Evolutionary conservation across 2,113 vertebrate genomes (phyloP).

Genomic region (Bungarus multicinctus): DNA sequence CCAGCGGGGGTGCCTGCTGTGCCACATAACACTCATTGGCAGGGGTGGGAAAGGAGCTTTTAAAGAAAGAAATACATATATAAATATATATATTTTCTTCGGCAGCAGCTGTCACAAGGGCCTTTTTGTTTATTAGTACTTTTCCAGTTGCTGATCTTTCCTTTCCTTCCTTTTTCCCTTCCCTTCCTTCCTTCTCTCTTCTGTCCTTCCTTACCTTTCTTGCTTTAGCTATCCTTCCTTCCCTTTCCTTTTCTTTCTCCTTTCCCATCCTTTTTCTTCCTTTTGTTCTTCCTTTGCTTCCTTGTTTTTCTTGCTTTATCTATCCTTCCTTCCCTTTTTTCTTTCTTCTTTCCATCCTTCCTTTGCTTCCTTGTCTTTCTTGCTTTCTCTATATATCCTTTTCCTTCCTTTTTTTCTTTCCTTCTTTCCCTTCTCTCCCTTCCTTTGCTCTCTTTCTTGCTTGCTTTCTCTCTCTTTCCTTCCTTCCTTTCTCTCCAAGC

Average conservation of each 20-base stretch:
- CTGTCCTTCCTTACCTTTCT: conserved; percentile 27
- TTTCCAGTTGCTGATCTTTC: conserved; percentile 85
- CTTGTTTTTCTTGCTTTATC: background rate
- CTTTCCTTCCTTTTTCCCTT: no score
- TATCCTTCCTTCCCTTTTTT: background rate
- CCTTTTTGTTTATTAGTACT: conserved; percentile 94
- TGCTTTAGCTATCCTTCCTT: background rate
- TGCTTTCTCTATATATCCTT: no score
- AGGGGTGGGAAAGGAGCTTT: conserved; percentile 55
- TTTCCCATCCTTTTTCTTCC: background rate
- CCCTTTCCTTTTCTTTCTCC: no score
- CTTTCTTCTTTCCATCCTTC: no score
- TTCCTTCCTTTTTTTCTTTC: no score
- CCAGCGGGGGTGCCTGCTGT: conserved; percentile 88
- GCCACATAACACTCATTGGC: conserved; percentile 91
- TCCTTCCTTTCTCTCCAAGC: background rate
- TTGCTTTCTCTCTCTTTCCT: background rate
- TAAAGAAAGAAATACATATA: conserved; percentile 86
- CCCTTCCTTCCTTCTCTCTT: background rate
- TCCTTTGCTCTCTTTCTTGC: background rate
- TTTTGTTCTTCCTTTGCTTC: conserved; percentile 54
- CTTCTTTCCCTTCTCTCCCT: no score
- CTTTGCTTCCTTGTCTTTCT: no score
- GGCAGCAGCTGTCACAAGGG: conserved; percentile 91
- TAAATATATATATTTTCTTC: conserved; percentile 99